Percentiles rank a stretch among this genome's conserved stretches.
Conservation (phyloP, 2,888 invertebrate species). For the Tipula confusa region DNA sequence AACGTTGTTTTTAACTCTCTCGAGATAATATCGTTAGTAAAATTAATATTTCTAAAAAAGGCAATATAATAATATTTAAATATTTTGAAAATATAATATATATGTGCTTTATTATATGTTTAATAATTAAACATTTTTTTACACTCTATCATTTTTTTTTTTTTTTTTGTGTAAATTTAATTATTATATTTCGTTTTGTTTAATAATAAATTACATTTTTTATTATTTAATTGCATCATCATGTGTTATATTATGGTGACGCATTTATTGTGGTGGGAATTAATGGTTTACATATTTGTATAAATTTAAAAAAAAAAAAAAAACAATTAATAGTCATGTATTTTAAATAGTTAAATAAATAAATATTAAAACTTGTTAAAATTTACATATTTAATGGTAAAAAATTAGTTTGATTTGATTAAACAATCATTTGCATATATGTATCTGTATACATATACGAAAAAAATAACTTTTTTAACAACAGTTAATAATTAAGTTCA, state of each 20-base stretch:
- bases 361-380: not conserved
- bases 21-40: not conserved
- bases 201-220: not conserved
- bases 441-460: no score
- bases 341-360: not conserved
- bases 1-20: not conserved
- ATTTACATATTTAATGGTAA: not conserved
- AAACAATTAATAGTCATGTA: not conserved
- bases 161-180: not conserved
- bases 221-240: not conserved
- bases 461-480: no score
- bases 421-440: no score
- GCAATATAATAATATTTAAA: slow-evolving; percentile 3
- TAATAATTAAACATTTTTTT: not conserved
- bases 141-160: not conserved
- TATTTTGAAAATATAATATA: not conserved
- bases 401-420: no score
- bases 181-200: not conserved
- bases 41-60: not conserved
- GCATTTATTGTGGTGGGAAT: not conserved
- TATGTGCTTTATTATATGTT: not conserved
- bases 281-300: not conserved
- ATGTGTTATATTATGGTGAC: not conserved
- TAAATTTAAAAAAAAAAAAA: not conserved
- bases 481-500: no score